Conservation (phyloP, 2,888 invertebrate genomes). For the Pseudeuparius sepicola region DNA sequence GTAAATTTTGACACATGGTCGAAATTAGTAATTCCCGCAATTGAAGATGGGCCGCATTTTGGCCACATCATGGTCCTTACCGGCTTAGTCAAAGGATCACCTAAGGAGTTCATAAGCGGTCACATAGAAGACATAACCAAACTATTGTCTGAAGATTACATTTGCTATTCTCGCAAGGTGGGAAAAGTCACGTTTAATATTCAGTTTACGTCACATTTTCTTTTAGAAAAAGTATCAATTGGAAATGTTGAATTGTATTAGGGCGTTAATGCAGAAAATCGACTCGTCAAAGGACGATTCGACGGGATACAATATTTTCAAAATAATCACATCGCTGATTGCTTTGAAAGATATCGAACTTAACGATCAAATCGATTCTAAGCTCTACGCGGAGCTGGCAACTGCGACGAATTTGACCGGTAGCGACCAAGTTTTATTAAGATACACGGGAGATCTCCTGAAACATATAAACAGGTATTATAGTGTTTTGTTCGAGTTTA, state of each 20-base stretch:
- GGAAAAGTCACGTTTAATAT: conserved; percentile 6
- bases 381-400: conserved; percentile 43
- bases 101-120: conserved; percentile 38
- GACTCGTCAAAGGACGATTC: conserved; percentile 3
- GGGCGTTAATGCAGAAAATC: conserved; percentile 21
- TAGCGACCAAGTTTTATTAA: conserved; percentile 43
- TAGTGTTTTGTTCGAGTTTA: no score
- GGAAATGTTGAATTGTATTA: conserved; percentile 46
- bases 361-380: no score
- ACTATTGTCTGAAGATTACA: conserved; percentile 47
- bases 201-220: conserved; percentile 5
- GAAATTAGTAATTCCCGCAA: conserved; percentile 52
- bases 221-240: conserved; percentile 48
- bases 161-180: conserved; percentile 53
- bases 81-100: conserved; percentile 51
- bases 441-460: conserved; percentile 44
- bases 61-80: conserved; percentile 51
- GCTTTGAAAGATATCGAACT: conserved; percentile 31
- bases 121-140: conserved; percentile 48
- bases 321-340: conserved; percentile 32
- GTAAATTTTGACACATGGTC: conserved; percentile 59
- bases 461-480: conserved; percentile 41
- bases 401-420: conserved; percentile 38
- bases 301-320: conserved; percentile 33
- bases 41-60: conserved; percentile 44